Evolutionary conservation across 2,113 vertebrate species (phyloP).

Genomic region (Neopipo cinnamomea): DNA sequence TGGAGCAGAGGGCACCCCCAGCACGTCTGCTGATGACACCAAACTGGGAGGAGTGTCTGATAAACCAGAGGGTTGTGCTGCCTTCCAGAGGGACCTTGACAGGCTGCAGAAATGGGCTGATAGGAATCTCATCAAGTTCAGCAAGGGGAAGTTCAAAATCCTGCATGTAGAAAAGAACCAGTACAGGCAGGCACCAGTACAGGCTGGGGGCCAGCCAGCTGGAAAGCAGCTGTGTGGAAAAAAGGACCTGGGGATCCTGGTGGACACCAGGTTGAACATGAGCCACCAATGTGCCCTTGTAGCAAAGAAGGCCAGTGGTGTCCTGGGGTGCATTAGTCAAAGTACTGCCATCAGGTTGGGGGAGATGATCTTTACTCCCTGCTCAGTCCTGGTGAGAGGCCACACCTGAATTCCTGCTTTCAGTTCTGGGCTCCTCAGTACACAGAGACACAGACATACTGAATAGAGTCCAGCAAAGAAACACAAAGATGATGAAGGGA

Average conservation of each 20-base stretch:
- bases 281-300: not conserved
- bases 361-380: not conserved
- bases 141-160: not conserved
- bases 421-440: not conserved
- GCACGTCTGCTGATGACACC: not conserved
- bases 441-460: not conserved
- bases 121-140: not conserved
- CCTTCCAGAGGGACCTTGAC: not conserved
- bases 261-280: not conserved
- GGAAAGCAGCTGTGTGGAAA: not conserved
- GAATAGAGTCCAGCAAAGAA: not conserved
- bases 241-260: not conserved
- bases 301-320: not conserved
- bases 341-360: not conserved
- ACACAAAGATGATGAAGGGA: not conserved
- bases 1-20: not conserved
- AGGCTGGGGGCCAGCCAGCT: not conserved
- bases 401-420: too few relatives aligned
- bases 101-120: not conserved
- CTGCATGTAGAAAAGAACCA: not conserved
- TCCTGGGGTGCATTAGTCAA: not conserved
- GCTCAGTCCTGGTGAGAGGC: not conserved
- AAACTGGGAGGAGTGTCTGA: not conserved
- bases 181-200: not conserved
- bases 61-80: accelerated